Evolutionary conservation across 2,888 invertebrate species (phyloP).

Genomic region (Drosophila merina): DNA sequence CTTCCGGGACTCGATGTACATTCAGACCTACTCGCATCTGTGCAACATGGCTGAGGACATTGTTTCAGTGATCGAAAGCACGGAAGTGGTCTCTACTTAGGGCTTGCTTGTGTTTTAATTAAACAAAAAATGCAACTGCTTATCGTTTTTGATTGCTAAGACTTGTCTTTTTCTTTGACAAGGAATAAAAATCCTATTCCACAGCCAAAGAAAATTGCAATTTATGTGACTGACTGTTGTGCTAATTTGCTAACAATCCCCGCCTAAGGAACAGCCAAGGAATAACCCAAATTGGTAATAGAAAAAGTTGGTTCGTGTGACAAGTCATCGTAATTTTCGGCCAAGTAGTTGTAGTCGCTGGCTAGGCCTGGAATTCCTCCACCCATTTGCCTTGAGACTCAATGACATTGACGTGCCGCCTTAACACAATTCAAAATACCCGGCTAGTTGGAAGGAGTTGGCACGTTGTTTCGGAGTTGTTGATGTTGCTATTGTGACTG

Average conservation of each 20-base stretch:
- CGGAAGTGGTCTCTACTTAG: constrained; percentile 50
- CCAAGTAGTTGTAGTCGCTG: constrained; percentile 7
- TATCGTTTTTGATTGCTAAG: neutral
- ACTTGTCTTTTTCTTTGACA: too few species aligned
- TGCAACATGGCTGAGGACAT: constrained; percentile 75
- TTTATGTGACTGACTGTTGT: constrained; percentile 52
- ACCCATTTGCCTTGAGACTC: constrained; percentile 26
- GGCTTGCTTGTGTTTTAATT: neutral
- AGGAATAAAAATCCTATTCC: neutral
- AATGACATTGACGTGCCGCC: constrained; percentile 74
- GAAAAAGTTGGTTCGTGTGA: constrained; percentile 67
- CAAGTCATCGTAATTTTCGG: constrained; percentile 77
- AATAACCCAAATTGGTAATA: constrained; percentile 14
- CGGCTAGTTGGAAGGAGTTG: constrained; percentile 1
- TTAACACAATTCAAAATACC: constrained; percentile 76
- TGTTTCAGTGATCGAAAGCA: constrained; percentile 79
- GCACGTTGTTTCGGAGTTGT: constrained; percentile 24
- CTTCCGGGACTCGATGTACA: constrained; percentile 73
- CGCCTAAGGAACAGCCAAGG: constrained; percentile 5
- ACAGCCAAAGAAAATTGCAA: constrained; percentile 21
- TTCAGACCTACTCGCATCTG: constrained; percentile 78
- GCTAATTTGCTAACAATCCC: constrained; percentile 80
- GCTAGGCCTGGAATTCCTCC: constrained; percentile 21
- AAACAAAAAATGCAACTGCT: neutral
- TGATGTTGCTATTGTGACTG: constrained; percentile 51